A percentile compares a stretch with the other conserved stretches of the same genome.
Conservation (phyloP, 2,888 invertebrate genomes). For the Horisme vitalbata region DNA sequence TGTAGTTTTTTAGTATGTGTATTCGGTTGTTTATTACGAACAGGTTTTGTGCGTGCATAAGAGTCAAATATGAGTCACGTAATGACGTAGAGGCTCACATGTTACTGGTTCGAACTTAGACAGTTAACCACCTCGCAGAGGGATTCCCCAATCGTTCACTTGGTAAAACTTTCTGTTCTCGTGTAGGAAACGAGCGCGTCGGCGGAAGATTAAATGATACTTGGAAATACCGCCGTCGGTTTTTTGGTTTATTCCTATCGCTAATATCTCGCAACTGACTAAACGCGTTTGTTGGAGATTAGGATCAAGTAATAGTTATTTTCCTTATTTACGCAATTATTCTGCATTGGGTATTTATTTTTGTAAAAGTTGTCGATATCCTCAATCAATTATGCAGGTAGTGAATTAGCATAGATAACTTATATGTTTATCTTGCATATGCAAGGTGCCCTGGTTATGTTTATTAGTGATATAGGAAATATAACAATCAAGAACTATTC, state of each 20-base stretch:
- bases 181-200: slow-evolving; percentile 8
- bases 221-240: slow-evolving; percentile 16
- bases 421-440: too few species aligned
- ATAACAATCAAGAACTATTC: too few species aligned
- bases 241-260: neutral
- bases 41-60: slow-evolving; percentile 8
- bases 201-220: neutral
- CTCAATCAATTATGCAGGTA: too few species aligned
- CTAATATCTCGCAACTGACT: neutral
- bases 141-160: slow-evolving; percentile 30
- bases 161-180: slow-evolving; percentile 27
- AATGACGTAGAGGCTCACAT: slow-evolving; percentile 9
- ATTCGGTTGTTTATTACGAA: neutral
- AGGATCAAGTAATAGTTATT: slow-evolving; percentile 1
- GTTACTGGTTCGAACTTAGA: neutral
- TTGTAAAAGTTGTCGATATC: neutral
- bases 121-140: slow-evolving; percentile 16
- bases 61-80: slow-evolving; percentile 11
- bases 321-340: slow-evolving; percentile 7
- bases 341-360: neutral
- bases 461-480: too few species aligned
- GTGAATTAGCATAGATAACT: too few species aligned
- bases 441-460: too few species aligned
- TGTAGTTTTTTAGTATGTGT: too few species aligned
- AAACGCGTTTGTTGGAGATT: neutral